Evolutionary conservation across 2,888 invertebrate genomes (phyloP), one percentile per base, ranked within the genome.

Genomic region (Brachyopa scutellaris): DNA sequence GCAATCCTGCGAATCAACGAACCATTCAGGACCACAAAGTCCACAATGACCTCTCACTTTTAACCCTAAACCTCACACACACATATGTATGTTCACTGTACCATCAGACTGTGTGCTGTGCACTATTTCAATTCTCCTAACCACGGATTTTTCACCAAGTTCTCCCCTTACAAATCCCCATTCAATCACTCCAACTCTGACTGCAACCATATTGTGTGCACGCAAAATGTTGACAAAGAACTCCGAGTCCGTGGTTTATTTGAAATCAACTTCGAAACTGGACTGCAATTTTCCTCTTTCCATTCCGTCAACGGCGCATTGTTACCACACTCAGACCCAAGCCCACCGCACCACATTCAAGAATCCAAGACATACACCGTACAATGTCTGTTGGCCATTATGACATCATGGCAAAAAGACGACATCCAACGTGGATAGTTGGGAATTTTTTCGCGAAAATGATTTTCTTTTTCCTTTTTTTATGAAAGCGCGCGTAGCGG

Each of bases 221-320:
- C 76, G 82, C 82, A 82, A 76, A 76, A 82, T 82, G 76, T 82
- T 82, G 82, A 82, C 82, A 77, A 82, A 82, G 82, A 66, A 82
- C 82, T 77, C 61, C 36, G 82, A 72, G 76, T 55, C 66, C 70
- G 82, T 82, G 76, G 82, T 77, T 76, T 82, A 66, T 82, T 82
- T 82, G 82, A 82, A 82, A 82, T 82, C 80, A 82, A 82, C 80
- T 82, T 82, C 64, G 80, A 23, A 59, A 42, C 47, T 31, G 82
- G 53, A 72, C 76, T 76, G 76, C 82, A 76, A 76, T 82, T 82
- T 76, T 64, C 66, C 59, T 38, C 53, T 57, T 53, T 61, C 64
- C 33, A 26, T 29, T 8, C 29, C 21, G 36, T 23, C 40, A 42
- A 36, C 15, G 36, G 13, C 8, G 19, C 17, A 57, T 53, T 51